A percentile compares a stretch with the other conserved stretches of the same genome.
phyloP scores from a whole-genome alignment of 2,888 invertebrate genomes.

The Blastobasis adustella region DNA sequence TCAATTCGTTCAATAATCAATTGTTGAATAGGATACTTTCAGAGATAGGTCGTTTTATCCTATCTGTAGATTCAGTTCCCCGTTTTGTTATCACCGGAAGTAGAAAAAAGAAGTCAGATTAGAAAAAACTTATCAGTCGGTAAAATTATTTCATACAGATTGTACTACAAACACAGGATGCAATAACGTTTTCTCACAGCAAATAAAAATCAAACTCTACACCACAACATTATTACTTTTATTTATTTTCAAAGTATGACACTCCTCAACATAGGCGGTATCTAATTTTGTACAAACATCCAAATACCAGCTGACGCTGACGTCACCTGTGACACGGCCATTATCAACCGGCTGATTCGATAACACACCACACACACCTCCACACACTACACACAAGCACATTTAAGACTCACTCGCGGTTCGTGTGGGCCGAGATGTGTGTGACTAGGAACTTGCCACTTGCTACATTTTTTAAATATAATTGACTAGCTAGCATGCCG shows the following conservation, averaged over 20 bases:
- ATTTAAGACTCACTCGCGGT: not conserved
- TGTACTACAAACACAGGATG: too few relatives aligned
- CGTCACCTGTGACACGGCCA: conserved; percentile 9
- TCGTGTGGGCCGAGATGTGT: not conserved
- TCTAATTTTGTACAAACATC: conserved; percentile 5
- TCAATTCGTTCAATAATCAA: too few relatives aligned
- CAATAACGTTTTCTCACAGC: too few relatives aligned
- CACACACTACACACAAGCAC: not conserved
- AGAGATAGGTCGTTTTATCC: too few relatives aligned
- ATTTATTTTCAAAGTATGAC: not conserved
- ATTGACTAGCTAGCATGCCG: not conserved
- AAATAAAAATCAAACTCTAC: too few relatives aligned
- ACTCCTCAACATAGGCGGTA: not conserved
- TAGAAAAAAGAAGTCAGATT: too few relatives aligned
- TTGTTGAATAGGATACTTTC: too few relatives aligned
- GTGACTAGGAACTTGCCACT: too few relatives aligned
- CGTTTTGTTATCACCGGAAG: too few relatives aligned
- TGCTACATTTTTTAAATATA: not conserved
- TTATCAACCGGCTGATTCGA: conserved; percentile 9
- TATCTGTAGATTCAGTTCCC: too few relatives aligned
- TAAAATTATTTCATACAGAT: too few relatives aligned
- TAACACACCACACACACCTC: conserved; percentile 4
- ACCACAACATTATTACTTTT: not conserved
- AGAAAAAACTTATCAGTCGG: too few relatives aligned
- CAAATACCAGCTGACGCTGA: conserved; percentile 10